Conservation (phyloP, 1,140 invertebrate species). For the Panagrolaimus sp. region DNA sequence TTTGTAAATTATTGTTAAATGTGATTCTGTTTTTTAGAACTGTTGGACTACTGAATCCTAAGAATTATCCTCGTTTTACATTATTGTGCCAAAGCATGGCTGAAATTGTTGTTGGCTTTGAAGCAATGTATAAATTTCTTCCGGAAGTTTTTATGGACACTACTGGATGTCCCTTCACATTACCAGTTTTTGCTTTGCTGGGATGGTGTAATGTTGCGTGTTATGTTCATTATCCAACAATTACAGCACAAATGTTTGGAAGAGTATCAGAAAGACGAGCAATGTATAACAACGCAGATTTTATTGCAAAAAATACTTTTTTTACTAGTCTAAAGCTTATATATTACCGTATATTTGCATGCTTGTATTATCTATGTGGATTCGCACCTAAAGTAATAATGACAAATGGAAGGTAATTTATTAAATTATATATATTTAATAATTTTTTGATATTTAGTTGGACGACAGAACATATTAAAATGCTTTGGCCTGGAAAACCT, state of each 20-base stretch:
- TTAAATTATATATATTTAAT: conserved; percentile 19
- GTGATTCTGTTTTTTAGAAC: conserved; percentile 46
- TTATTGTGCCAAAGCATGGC: conserved; percentile 80
- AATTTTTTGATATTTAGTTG: conserved; percentile 63
- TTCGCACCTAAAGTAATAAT: conserved; percentile 76
- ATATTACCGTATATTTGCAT: conserved; percentile 85
- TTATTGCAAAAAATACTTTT: conserved; percentile 75
- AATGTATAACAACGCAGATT: conserved; percentile 74
- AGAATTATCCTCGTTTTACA: conserved; percentile 83
- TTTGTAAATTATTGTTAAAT: too few relatives aligned
- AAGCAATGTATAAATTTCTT: conserved; percentile 71
- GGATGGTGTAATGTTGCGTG: conserved; percentile 70
- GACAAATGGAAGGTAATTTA: conserved; percentile 81
- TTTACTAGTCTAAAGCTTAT: conserved; percentile 74
- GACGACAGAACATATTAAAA: conserved; percentile 77
- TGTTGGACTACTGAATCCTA: conserved; percentile 73
- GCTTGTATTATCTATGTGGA: conserved; percentile 77
- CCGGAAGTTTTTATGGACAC: conserved; percentile 87
- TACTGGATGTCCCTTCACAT: conserved; percentile 87
- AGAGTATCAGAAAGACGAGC: conserved; percentile 49
- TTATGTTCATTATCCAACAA: conserved; percentile 94
- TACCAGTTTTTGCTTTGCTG: conserved; percentile 78
- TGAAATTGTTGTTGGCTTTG: conserved; percentile 68
- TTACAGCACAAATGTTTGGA: conserved; percentile 71
- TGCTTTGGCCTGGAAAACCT: conserved; percentile 74